Evolutionary conservation across 2,888 invertebrate species (phyloP).

Genomic region (Chamaedrilus cognettii): DNA sequence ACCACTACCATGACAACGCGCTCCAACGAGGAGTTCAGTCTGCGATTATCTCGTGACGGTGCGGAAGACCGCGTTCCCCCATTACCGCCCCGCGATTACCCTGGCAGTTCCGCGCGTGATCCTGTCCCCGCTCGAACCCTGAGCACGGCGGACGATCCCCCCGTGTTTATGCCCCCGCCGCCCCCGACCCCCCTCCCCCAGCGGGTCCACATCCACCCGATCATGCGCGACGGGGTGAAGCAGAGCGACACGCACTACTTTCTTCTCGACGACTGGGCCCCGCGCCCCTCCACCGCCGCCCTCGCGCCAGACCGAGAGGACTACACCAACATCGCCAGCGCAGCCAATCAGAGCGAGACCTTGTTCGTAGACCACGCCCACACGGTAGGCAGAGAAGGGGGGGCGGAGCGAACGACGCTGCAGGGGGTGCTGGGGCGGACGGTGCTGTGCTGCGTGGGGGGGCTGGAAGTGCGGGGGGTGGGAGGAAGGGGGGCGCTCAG

Average conservation of each 20-base stretch:
- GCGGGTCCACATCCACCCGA: not conserved
- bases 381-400: not conserved
- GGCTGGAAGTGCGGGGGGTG: not conserved
- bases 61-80: not conserved
- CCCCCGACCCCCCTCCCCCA: not conserved
- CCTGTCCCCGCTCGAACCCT: too few relatives aligned
- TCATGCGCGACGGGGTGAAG: not conserved
- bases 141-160: too few relatives aligned
- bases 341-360: not conserved
- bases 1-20: too few relatives aligned
- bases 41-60: too few relatives aligned
- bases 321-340: not conserved
- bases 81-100: not conserved
- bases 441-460: not conserved
- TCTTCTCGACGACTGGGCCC: not conserved
- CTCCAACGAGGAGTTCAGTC: too few relatives aligned
- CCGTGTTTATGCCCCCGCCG: not conserved
- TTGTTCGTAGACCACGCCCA: not conserved
- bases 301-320: not conserved
- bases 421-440: not conserved
- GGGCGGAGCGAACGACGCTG: not conserved
- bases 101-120: not conserved
- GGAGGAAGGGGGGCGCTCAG: too few relatives aligned
- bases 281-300: not conserved
- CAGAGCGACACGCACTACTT: conserved; percentile 1